Evolutionary conservation across 2,113 vertebrate species (phyloP), one percentile per base, ranked within the genome.

Genomic region (Cryptotis parvus): DNA sequence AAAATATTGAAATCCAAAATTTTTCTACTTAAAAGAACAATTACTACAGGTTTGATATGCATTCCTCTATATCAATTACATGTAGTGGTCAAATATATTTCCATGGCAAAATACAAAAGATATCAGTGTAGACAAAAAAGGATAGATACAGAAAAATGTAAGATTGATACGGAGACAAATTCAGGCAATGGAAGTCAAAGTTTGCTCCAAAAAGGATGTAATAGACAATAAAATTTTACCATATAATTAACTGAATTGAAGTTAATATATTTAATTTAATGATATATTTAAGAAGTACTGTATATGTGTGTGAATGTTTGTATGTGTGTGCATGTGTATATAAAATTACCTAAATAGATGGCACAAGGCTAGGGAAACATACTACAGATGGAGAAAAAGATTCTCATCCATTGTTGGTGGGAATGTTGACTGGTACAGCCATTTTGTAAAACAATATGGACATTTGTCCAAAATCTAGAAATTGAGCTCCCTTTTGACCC

Each of bases 61-160:
- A 69, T 26, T 15, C 35, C 39, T 69, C 61, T 68, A 8, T 29
- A 18, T 6, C 41, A 52, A 16, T 55, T 3, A 66, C 41, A 86
- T 8, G 73, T 31, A 75, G 55, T 35, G 31, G 35, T 20, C 69
- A 92, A 74, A 92, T 15, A 91, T 31, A 68, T 6, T 68, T 58
- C 69, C 18, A 68, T 58, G 26, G 66, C 66, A 16, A 87, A 78
- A 74, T 49, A 74, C 33, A 74, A 74, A 74, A 81, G 65, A 74
- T 66, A 31, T 35, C 69, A n/a, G n/a, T 5, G 66, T 43, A 35
- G 7, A 73, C 27, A n/a, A 72, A 73, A 89, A 9, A 65, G 10
- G 58, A 72, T 37, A 91, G 74, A 85, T 63, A 66, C n/a, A 81
- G 29, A 87, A 55, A 81, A 80, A 91, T n/a, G 33, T n/a, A 15